Evolutionary conservation across 2,113 vertebrate genomes (phyloP).

Genomic region (Hippocampus barbouri): DNA sequence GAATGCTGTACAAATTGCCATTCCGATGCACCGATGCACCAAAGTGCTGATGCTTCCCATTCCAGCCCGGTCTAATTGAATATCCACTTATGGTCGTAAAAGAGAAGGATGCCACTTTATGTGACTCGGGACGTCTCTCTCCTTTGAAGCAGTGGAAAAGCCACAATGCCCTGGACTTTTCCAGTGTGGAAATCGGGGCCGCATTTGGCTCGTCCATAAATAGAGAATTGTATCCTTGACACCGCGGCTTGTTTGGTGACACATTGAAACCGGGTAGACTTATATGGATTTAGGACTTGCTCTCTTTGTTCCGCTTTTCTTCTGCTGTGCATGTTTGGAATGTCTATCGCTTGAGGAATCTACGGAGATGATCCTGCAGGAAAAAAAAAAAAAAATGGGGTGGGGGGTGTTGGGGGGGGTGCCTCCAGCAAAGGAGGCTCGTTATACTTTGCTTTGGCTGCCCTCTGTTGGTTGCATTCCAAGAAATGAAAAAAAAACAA

Average conservation of each 20-base stretch:
- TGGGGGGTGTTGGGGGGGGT: background rate
- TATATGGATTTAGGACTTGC: constrained; percentile 80
- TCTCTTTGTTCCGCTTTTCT: constrained; percentile 22
- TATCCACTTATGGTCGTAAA: background rate
- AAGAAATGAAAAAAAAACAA: constrained; percentile 38
- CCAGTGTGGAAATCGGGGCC: constrained; percentile 77
- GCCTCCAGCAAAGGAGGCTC: constrained; percentile 31
- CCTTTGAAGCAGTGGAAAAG: constrained; percentile 73
- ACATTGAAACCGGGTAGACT: constrained; percentile 75
- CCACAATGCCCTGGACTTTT: constrained; percentile 79
- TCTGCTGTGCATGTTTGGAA: constrained; percentile 62
- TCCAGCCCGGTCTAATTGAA: background rate
- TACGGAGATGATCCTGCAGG: constrained; percentile 46
- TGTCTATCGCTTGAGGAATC: constrained; percentile 65
- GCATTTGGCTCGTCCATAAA: constrained; percentile 81
- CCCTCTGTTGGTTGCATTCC: constrained; percentile 74
- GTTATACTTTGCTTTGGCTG: constrained; percentile 70
- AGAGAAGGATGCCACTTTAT: background rate
- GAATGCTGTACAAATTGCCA: background rate
- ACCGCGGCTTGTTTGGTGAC: constrained; percentile 80
- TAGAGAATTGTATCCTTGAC: constrained; percentile 84
- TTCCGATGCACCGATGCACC: background rate
- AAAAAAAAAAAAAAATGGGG: background rate
- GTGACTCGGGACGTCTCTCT: constrained; percentile 78
- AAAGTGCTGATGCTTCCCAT: constrained; percentile 5